A percentile compares a stretch with the other conserved stretches of the same genome.
Evolutionary conservation across 2,888 invertebrate species (phyloP).

Genomic region (Dasypogon diadema): DNA sequence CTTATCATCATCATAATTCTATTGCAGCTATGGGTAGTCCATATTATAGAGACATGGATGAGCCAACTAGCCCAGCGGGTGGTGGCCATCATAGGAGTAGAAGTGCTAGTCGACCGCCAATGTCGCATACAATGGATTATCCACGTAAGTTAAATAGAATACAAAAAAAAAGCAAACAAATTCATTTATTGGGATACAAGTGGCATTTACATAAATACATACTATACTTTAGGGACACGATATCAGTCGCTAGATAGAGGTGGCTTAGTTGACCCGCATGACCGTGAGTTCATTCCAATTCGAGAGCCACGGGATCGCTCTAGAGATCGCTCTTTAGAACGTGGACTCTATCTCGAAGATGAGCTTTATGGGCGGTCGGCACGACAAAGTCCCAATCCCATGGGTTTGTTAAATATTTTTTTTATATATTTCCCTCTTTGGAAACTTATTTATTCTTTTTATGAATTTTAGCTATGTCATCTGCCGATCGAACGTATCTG

Average conservation of each 20-base stretch:
- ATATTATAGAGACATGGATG: constrained; percentile 83
- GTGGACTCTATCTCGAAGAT: constrained; percentile 78
- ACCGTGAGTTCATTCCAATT: constrained; percentile 89
- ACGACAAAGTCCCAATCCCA: constrained; percentile 78
- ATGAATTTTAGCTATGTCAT: constrained; percentile 66
- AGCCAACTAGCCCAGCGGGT: constrained; percentile 87
- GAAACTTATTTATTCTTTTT: constrained; percentile 2
- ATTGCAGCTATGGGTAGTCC: constrained; percentile 73
- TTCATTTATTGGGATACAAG: not conserved
- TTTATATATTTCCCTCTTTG: not conserved
- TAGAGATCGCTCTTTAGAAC: constrained; percentile 76
- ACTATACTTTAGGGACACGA: constrained; percentile 64
- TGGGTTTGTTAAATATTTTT: constrained; percentile 63
- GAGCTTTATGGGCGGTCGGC: constrained; percentile 78
- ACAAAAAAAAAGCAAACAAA: too few relatives aligned
- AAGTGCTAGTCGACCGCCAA: constrained; percentile 81
- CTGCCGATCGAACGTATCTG: constrained; percentile 75
- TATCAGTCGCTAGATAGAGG: constrained; percentile 82
- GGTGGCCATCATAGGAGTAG: constrained; percentile 85
- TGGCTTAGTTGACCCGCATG: constrained; percentile 79
- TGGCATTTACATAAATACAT: not conserved
- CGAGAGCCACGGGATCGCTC: constrained; percentile 80
- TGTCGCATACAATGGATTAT: constrained; percentile 72
- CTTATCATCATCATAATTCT: constrained; percentile 70
- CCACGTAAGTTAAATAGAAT: constrained; percentile 67